Base-by-base conservation (phyloP, 1,140 invertebrate genomes). In the Drosophila ogumai region DNA sequence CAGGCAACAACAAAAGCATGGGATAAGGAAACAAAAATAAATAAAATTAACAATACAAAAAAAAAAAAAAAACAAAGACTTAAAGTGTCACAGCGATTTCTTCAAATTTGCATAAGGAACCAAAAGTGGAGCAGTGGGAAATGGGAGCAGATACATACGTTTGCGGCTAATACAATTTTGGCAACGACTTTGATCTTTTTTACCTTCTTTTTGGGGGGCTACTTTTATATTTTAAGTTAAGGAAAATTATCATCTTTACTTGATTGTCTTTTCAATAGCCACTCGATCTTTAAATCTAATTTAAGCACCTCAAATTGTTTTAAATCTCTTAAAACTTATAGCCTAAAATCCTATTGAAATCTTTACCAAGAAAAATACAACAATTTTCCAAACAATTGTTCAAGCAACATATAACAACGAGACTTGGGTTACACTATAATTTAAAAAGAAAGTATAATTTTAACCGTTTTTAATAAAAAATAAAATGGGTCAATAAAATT, bases 41-140 rank as follows among this genome's bases (percentile, higher is more conserved):
- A 71, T 55, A 64, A 75, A 79, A 65, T 72, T 49, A 52, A 40
- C n/a, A 46, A 46, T 32, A 60, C 22, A 65, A 22, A 22, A 22
- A 22, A 22, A 22, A 19, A 64, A 69, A 32, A 22, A 46, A 65
- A 34, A 7, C 15, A n/a, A 54, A 54, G 31, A 38, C 75, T 46
- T 66, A 15, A 75, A 84, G 71, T 79, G 71, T 84, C 59, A 75
- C 61, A 61, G 66, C 66, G 80, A 75, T 75, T 71, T 80, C 50
- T 57, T 66, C 10, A 52, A 22, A 79, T 60, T 52, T 65, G 47
- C 68, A 72, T 72, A 19, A 19, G 31, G 40, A 58, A 54, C 17
- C 1, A 22, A 47, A 72, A 72, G 36, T 72, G 36, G 68, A 69
- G 66, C 66, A 72, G 22, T 41, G 40, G 43, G 43, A 49, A 72